These are phyloP conservation scores for Scomber japonicus DNA, from an alignment of 2,113 vertebrate species.

Conservation along the genomic window DNA sequence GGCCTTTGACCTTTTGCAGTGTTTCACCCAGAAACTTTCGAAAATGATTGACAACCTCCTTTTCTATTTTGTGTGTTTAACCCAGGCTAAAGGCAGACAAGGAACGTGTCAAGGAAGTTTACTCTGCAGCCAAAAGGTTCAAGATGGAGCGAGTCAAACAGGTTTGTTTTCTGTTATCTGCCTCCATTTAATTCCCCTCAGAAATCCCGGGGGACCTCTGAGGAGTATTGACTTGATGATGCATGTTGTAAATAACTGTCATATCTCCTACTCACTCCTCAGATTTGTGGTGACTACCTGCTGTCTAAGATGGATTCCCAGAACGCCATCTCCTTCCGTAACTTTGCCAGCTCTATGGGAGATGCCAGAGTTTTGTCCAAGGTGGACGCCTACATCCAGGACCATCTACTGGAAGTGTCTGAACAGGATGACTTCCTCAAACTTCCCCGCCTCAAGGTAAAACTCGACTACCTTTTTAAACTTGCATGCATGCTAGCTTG, in stretches of 20 bases:
- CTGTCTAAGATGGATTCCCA: conserved; percentile 94
- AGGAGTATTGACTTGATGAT: background rate
- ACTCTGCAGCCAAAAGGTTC: conserved; percentile 96
- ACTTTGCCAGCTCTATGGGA: conserved; percentile 95
- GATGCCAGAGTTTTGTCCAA: conserved; percentile 92
- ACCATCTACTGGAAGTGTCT: conserved; percentile 94
- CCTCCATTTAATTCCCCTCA: too few species aligned
- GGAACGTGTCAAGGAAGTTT: conserved; percentile 97
- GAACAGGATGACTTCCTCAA: conserved; percentile 99
- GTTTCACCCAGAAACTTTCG: background rate
- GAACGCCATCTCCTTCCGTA: conserved; percentile 96
- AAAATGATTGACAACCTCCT: background rate
- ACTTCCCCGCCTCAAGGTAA: conserved; percentile 96
- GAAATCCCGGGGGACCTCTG: background rate
- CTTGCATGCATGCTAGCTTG: background rate
- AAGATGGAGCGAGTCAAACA: conserved; percentile 99
- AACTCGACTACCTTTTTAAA: background rate
- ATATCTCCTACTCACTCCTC: background rate
- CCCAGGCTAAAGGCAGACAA: conserved; percentile 96
- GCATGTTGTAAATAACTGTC: background rate
- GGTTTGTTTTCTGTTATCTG: conserved; percentile 77
- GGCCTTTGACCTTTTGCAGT: background rate
- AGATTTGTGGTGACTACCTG: conserved; percentile 99
- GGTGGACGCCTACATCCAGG: conserved; percentile 95
- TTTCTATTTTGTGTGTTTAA: conserved; percentile 19